Conservation (phyloP, 2,113 vertebrate genomes). For the Turdus rufiventris region DNA sequence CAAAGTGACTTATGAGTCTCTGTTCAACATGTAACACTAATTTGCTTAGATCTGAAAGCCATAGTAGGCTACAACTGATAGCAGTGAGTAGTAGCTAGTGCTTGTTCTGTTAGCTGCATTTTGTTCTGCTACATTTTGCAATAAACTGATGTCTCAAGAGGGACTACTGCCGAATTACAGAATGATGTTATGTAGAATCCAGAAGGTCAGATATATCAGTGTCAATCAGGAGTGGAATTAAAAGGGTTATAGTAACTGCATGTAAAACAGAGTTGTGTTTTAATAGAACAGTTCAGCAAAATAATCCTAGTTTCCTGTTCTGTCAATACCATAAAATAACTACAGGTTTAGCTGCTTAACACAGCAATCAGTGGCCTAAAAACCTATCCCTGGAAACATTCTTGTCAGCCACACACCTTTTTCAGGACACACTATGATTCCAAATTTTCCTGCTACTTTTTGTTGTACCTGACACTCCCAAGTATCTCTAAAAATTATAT, state of each 20-base stretch:
- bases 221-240: background rate
- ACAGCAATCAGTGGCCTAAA: background rate
- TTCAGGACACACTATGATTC: background rate
- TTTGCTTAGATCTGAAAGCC: constrained; percentile 14
- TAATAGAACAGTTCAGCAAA: background rate
- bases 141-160: background rate
- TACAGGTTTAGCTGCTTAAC: background rate
- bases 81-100: background rate
- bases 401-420: background rate
- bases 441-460: background rate
- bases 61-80: background rate
- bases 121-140: background rate
- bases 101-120: background rate
- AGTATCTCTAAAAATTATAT: background rate
- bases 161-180: background rate
- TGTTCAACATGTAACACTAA: background rate
- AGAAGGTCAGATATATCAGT: background rate
- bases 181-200: background rate
- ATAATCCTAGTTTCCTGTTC: background rate
- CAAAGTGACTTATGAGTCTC: background rate
- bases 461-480: background rate
- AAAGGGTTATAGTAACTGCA: background rate
- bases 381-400: background rate
- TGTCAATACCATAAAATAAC: background rate
- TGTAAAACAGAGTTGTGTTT: background rate